A percentile compares a stretch with the other conserved stretches of the same genome.
Conservation (phyloP, 2,113 vertebrate genomes). For the Balaeniceps rex region DNA sequence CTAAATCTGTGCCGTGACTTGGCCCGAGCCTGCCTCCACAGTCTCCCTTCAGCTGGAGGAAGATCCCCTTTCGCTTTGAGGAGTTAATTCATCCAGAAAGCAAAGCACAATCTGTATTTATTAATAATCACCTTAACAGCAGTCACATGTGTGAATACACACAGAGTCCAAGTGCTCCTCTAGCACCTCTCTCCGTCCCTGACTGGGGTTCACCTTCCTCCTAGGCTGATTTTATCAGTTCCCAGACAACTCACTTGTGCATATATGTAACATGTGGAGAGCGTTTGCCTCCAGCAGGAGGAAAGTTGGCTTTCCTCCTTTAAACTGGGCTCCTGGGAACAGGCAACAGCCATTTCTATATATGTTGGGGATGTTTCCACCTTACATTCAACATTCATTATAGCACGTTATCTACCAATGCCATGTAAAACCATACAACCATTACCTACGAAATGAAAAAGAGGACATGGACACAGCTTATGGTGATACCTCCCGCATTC, state of each 20-base stretch:
- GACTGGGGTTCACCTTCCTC: not conserved
- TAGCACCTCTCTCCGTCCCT: not conserved
- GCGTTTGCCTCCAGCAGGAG: not conserved
- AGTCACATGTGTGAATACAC: not conserved
- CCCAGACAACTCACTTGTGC: not conserved
- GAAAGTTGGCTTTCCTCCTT: not conserved
- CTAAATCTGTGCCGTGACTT: not conserved
- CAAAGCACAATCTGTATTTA: not conserved
- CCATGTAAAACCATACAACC: not conserved
- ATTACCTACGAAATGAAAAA: not conserved
- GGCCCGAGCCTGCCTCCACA: not conserved
- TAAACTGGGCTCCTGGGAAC: not conserved
- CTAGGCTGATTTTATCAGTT: not conserved
- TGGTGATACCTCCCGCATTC: not conserved
- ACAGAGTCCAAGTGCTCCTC: not conserved
- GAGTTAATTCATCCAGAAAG: not conserved
- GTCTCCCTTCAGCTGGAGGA: not conserved
- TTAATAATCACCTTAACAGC: not conserved
- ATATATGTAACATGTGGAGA: fast-evolving
- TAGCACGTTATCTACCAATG: not conserved
- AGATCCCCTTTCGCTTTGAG: not conserved
- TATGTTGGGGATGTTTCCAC: not conserved
- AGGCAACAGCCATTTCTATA: not conserved
- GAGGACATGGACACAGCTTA: not conserved
- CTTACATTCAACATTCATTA: not conserved